These are phyloP conservation scores for Odontocolon sp. DNA, from an alignment of 2,888 invertebrate species.

Conservation along the genomic window DNA sequence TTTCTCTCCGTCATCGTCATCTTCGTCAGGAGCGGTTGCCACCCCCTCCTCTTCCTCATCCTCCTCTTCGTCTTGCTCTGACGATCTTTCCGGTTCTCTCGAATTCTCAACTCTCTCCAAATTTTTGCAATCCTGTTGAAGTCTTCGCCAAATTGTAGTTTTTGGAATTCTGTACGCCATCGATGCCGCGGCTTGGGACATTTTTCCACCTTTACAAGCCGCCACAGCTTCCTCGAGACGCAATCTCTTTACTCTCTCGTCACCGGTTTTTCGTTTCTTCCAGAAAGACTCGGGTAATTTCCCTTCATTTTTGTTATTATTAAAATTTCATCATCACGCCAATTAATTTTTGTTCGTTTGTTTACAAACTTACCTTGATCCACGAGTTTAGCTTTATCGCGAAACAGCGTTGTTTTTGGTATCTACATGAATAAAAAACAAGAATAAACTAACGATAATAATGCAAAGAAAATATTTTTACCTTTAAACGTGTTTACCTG, in stretches of 20 bases:
- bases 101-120: constrained; percentile 40
- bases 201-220: constrained; percentile 80
- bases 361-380: no score
- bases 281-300: constrained; percentile 77
- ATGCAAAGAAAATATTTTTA: no score
- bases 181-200: constrained; percentile 81
- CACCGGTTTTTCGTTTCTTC: constrained; percentile 76
- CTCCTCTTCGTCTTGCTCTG: constrained; percentile 34
- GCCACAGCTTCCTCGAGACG: constrained; percentile 79
- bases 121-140: constrained; percentile 75
- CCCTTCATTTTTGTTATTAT: no score
- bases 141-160: constrained; percentile 80
- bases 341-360: no score
- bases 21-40: background rate
- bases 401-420: constrained; percentile 80
- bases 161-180: constrained; percentile 79
- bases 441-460: no score
- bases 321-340: no score
- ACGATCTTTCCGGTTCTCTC: constrained; percentile 41
- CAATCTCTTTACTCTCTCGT: constrained; percentile 74
- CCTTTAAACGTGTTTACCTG: constrained; percentile 68
- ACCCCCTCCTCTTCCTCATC: constrained; percentile 65
- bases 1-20: no score
- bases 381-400: constrained; percentile 79
- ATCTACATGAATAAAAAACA: constrained; percentile 70